Evolutionary conservation across 1,140 invertebrate genomes (phyloP).

Genomic region (Bombus huntii): DNA sequence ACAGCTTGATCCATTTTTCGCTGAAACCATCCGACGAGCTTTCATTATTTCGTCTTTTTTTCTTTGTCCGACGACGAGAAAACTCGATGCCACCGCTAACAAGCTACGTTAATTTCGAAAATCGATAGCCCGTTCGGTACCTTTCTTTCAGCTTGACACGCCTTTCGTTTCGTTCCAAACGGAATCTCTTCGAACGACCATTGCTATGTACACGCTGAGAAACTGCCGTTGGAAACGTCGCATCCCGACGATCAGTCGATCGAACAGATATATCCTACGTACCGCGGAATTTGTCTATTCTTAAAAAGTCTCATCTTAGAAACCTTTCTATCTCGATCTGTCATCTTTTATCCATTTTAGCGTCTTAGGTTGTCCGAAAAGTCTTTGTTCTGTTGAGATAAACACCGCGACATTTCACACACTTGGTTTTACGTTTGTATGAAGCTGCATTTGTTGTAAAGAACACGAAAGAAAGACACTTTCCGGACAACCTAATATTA

Average conservation of each 20-base stretch:
- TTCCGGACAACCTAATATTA: too few relatives aligned
- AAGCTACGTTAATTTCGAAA: constrained; percentile 24
- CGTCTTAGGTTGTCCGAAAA: too few relatives aligned
- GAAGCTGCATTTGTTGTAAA: too few relatives aligned
- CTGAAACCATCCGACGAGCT: neutral
- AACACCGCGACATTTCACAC: too few relatives aligned
- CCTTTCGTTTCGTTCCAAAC: constrained; percentile 1
- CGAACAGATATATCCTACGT: too few relatives aligned
- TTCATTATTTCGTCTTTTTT: neutral
- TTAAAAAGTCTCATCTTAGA: too few relatives aligned
- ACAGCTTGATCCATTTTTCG: neutral
- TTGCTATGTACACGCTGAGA: neutral
- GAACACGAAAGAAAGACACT: too few relatives aligned
- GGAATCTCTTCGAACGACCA: neutral
- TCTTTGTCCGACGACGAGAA: neutral
- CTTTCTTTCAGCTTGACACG: constrained; percentile 6
- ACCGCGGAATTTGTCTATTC: too few relatives aligned
- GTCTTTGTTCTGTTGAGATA: too few relatives aligned
- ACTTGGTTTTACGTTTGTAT: too few relatives aligned
- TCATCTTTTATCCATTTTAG: too few relatives aligned
- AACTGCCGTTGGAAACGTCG: neutral
- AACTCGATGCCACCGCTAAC: constrained; percentile 4
- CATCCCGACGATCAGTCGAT: neutral
- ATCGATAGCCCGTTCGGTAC: neutral
- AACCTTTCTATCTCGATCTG: too few relatives aligned